Evolutionary conservation across 2,113 vertebrate species (phyloP).

Genomic region (Semicossyphus pulcher): DNA sequence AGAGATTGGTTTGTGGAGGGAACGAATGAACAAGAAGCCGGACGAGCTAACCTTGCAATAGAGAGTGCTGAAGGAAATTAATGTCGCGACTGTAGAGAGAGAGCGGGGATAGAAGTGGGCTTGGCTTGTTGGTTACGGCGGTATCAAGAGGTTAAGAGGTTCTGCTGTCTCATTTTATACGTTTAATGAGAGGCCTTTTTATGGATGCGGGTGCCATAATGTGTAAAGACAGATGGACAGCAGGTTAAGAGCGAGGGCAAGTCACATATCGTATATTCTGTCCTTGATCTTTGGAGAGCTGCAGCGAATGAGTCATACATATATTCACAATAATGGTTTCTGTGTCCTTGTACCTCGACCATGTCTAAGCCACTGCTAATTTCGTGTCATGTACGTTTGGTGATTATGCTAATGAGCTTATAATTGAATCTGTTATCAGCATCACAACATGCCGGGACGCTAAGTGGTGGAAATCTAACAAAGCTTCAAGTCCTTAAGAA

Average conservation of each 20-base stretch:
- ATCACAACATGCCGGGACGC: not conserved
- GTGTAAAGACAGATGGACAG: not conserved
- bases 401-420: not conserved
- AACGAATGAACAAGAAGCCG: slow-evolving; percentile 8
- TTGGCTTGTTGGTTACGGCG: not conserved
- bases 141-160: slow-evolving; percentile 38
- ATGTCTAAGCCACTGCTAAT: not conserved
- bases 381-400: not conserved
- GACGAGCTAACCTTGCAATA: slow-evolving; percentile 10
- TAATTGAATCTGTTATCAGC: not conserved
- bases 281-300: slow-evolving; percentile 21
- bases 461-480: slow-evolving; percentile 7
- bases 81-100: not conserved
- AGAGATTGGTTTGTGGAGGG: slow-evolving; percentile 36
- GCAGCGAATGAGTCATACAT: slow-evolving; percentile 12
- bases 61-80: slow-evolving; percentile 32
- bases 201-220: not conserved
- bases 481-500: no score
- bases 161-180: slow-evolving; percentile 29
- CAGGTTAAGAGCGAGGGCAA: slow-evolving; percentile 1
- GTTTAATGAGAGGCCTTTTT: slow-evolving; percentile 37
- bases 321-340: slow-evolving; percentile 14
- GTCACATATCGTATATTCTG: slow-evolving; percentile 7
- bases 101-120: not conserved
- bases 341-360: slow-evolving; percentile 9